phyloP scores from a whole-genome alignment of 2,797 vertebrate genomes.

The Parauchenoglanis punctatus region DNA sequence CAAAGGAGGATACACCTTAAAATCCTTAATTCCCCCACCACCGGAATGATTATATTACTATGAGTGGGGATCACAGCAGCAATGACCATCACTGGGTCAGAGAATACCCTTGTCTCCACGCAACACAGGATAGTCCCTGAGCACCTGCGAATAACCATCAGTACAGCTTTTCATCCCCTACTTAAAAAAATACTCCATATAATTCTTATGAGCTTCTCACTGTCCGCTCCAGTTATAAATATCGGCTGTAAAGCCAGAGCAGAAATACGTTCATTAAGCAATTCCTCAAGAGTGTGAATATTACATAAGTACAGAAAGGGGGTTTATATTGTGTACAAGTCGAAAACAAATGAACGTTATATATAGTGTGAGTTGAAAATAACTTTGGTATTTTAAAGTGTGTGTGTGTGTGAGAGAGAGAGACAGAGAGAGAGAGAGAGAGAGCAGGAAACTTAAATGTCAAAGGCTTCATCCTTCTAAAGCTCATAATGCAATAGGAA shows the following conservation, averaged over 20 bases:
- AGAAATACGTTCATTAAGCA: neutral
- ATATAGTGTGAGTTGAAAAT: neutral
- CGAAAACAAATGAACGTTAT: neutral
- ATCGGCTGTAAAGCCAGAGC: neutral
- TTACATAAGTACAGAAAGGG: neutral
- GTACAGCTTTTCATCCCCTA: neutral
- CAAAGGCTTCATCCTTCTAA: slow-evolving; percentile 17
- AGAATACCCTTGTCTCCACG: neutral
- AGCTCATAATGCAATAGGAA: slow-evolving; percentile 31
- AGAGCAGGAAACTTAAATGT: neutral
- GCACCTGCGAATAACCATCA: neutral
- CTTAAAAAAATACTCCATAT: neutral
- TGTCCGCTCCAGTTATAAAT: neutral
- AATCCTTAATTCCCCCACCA: neutral
- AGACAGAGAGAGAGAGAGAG: neutral
- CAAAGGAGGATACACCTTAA: neutral
- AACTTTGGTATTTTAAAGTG: neutral
- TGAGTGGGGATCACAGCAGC: neutral
- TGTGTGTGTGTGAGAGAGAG: neutral
- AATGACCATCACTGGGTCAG: neutral
- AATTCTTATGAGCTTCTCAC: slow-evolving; percentile 14
- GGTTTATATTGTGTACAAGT: neutral
- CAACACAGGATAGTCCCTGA: neutral
- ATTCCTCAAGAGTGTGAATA: neutral
- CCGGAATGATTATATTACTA: neutral